Evolutionary conservation across 1,140 invertebrate genomes (phyloP).

Genomic region (Mylabris phalerata): DNA sequence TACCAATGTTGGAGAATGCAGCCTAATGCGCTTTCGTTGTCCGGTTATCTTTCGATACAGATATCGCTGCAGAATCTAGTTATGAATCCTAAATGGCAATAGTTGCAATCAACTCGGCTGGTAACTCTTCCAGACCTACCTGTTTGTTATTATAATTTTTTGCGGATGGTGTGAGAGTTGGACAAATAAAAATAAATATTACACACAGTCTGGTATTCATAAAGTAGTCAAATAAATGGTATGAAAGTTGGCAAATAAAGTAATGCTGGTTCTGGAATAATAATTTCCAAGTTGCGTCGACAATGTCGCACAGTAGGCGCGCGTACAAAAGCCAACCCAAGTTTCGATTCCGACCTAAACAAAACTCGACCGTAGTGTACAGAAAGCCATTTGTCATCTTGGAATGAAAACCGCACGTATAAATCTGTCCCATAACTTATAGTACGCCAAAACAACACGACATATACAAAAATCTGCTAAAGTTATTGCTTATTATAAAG

Average conservation of each 20-base stretch:
- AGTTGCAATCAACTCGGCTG: no score
- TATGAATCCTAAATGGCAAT: no score
- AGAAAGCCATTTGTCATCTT: slow-evolving; percentile 33
- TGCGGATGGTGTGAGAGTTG: no score
- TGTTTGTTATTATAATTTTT: no score
- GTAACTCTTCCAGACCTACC: no score
- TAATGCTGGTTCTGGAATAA: neutral
- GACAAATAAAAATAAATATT: no score
- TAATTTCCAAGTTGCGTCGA: neutral
- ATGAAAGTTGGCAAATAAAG: neutral
- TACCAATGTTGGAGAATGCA: no score
- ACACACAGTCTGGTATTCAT: no score
- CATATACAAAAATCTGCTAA: slow-evolving; percentile 37
- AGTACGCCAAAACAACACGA: slow-evolving; percentile 41
- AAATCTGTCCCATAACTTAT: slow-evolving; percentile 42
- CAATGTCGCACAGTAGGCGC: slow-evolving; percentile 12
- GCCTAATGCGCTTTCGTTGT: no score
- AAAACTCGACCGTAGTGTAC: slow-evolving; percentile 2
- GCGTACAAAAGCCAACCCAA: neutral
- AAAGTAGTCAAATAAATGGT: neutral
- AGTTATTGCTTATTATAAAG: slow-evolving; percentile 41
- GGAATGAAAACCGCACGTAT: slow-evolving; percentile 33
- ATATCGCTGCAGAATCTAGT: no score
- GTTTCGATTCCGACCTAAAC: slow-evolving; percentile 1
- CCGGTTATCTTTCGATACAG: no score